phyloP scores from a whole-genome alignment of 2,113 vertebrate genomes.

The Vulpes ferrilata region DNA sequence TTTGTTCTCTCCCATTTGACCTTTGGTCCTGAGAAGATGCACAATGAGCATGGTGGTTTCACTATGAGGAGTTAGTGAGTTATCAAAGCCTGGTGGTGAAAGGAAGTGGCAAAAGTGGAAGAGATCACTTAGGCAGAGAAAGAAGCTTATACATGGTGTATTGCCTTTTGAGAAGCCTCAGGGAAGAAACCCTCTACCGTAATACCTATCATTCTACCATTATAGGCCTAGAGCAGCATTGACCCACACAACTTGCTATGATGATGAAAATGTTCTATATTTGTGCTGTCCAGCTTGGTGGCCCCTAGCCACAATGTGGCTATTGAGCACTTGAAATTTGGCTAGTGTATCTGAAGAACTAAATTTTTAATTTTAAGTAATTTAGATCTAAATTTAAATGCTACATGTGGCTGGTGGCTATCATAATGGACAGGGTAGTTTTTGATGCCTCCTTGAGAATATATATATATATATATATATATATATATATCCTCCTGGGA shows the following conservation, averaged over 20 bases:
- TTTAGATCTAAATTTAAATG: slow-evolving; percentile 39
- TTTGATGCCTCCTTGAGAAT: slow-evolving; percentile 4
- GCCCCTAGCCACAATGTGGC: background rate
- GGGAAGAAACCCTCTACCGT: background rate
- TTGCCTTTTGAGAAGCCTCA: background rate
- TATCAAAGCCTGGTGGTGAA: background rate
- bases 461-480: background rate
- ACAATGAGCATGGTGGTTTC: background rate
- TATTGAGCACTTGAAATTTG: background rate
- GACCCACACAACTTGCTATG: background rate
- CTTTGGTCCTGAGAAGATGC: background rate
- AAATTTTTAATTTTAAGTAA: background rate
- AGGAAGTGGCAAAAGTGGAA: background rate
- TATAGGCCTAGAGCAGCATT: background rate
- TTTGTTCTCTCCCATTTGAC: background rate
- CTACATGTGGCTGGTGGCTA: background rate
- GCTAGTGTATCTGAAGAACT: background rate
- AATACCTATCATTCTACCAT: background rate
- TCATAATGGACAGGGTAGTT: background rate
- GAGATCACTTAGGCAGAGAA: background rate
- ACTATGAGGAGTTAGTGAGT: background rate
- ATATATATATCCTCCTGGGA: background rate
- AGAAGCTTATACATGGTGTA: background rate
- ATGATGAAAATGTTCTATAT: background rate
- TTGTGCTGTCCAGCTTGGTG: background rate